phyloP scores from a whole-genome alignment of 2,113 vertebrate genomes.

The Chloropsis hardwickii region DNA sequence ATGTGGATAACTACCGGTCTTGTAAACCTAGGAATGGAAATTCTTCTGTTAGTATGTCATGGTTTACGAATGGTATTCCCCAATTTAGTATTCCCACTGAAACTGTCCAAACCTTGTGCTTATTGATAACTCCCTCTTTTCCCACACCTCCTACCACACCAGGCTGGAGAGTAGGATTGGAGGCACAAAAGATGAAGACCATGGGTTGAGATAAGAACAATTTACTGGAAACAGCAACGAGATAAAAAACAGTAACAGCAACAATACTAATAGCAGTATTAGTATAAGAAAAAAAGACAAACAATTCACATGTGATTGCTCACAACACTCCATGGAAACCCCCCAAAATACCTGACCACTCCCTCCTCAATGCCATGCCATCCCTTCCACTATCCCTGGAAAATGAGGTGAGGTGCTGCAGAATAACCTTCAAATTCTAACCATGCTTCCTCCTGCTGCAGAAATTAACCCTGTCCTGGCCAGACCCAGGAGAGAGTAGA shows the following conservation, averaged over 20 bases:
- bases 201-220: background rate
- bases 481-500: background rate
- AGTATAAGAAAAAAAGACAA: background rate
- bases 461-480: background rate
- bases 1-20: background rate
- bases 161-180: background rate
- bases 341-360: background rate
- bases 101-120: background rate
- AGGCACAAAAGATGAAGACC: background rate
- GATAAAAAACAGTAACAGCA: background rate
- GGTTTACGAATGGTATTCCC: background rate
- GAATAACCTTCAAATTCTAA: background rate
- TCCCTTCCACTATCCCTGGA: background rate
- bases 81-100: background rate
- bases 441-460: background rate
- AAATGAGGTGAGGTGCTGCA: background rate
- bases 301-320: background rate
- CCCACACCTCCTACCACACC: fast-evolving
- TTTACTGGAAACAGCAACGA: background rate
- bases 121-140: no score
- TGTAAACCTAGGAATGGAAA: background rate
- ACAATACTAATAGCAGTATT: background rate
- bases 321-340: background rate
- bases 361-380: background rate
- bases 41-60: background rate